These are phyloP conservation scores for Myocastor coypus DNA, from an alignment of 2,113 vertebrate species.

Conservation along the genomic window DNA sequence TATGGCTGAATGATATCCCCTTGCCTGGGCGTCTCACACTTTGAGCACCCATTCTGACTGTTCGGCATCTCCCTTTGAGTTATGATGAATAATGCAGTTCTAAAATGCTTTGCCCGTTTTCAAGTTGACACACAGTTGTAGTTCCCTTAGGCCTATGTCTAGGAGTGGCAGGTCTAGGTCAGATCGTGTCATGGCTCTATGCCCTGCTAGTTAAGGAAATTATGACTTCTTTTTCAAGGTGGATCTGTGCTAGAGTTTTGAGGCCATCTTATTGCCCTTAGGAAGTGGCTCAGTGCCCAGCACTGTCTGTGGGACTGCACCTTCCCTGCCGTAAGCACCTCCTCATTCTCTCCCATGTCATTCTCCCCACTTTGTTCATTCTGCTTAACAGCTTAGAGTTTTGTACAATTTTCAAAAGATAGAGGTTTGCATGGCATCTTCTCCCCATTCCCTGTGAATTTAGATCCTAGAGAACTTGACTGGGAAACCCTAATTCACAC, in stretches of 20 bases:
- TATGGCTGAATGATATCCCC: neutral
- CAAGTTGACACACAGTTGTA: neutral
- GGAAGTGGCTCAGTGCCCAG: neutral
- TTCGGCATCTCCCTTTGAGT: neutral
- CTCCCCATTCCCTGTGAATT: too few relatives aligned
- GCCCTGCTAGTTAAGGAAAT: neutral
- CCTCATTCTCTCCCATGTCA: neutral
- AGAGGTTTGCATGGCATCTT: neutral
- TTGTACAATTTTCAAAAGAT: neutral
- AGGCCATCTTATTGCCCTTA: neutral
- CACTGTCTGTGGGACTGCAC: fast-evolving
- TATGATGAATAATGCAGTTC: neutral
- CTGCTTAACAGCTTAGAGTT: neutral
- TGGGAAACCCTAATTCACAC: too few relatives aligned
- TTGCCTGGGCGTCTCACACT: fast-evolving
- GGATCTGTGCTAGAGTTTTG: neutral
- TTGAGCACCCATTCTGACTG: too few relatives aligned
- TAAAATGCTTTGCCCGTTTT: neutral
- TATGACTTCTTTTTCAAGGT: neutral
- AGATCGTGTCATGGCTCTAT: fast-evolving
- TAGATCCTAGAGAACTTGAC: neutral
- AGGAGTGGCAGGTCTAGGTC: neutral
- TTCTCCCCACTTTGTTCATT: neutral
- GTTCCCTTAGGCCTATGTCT: neutral
- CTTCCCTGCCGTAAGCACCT: neutral